These are phyloP conservation scores for Akabosia matsudoensis DNA, from an alignment of 1,140 invertebrate species.

Conservation along the genomic window DNA sequence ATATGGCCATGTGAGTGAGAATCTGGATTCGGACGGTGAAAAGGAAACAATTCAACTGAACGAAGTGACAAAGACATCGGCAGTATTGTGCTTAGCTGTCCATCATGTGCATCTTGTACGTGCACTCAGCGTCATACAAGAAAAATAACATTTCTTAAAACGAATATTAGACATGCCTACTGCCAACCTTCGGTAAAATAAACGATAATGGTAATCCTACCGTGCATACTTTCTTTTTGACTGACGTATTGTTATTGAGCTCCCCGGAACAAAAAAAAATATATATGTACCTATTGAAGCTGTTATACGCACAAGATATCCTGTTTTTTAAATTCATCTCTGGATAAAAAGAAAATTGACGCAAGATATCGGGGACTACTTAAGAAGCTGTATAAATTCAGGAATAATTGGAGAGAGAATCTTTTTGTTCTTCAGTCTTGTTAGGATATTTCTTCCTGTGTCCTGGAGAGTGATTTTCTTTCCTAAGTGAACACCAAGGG, in stretches of 20 bases:
- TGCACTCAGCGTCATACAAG: background rate
- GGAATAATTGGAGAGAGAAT: too few relatives aligned
- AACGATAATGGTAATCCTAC: background rate
- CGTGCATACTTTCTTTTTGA: background rate
- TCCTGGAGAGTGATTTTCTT: background rate
- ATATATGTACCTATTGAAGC: too few relatives aligned
- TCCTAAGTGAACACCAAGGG: background rate
- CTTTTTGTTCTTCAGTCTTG: background rate
- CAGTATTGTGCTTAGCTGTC: conserved; percentile 2
- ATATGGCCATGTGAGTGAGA: background rate
- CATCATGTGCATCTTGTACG: background rate
- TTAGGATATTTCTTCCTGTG: background rate
- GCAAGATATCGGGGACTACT: too few relatives aligned
- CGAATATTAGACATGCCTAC: background rate
- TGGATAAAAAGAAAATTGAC: background rate
- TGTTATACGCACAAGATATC: too few relatives aligned
- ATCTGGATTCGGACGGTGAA: background rate
- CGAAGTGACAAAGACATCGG: conserved; percentile 14
- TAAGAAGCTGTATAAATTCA: too few relatives aligned
- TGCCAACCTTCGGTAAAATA: background rate
- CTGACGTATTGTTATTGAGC: background rate
- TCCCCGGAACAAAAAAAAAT: background rate
- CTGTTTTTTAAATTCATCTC: too few relatives aligned
- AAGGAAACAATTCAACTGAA: background rate
- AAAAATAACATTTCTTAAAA: background rate